Conservation (phyloP, 2,113 vertebrate genomes). For the Vulpes vulpes region DNA sequence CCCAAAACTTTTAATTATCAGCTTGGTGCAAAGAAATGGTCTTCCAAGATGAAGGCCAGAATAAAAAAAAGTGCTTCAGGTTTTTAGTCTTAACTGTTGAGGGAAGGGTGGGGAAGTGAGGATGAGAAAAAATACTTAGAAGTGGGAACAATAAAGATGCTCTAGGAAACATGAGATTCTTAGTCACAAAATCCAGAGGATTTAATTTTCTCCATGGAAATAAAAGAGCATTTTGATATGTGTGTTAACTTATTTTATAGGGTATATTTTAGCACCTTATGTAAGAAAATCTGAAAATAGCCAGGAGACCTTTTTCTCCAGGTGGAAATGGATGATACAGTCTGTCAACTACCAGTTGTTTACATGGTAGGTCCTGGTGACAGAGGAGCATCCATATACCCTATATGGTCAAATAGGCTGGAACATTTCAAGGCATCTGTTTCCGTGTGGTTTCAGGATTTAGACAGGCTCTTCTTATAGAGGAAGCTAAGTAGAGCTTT, state of each 20-base stretch:
- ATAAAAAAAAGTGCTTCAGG: constrained; percentile 14
- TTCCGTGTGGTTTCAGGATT: neutral
- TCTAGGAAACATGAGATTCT: constrained; percentile 27
- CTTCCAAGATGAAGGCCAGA: constrained; percentile 24
- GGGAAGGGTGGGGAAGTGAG: neutral
- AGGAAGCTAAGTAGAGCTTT: neutral
- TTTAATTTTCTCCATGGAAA: constrained; percentile 55
- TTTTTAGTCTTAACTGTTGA: neutral
- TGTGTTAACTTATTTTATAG: constrained; percentile 50
- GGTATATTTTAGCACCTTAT: neutral
- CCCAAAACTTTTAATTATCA: constrained; percentile 61
- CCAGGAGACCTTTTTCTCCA: neutral
- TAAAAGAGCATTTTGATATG: constrained; percentile 35
- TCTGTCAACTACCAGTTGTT: constrained; percentile 35
- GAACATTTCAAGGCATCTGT: neutral
- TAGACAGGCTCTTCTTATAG: neutral
- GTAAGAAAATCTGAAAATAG: neutral
- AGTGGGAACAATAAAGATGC: constrained; percentile 3
- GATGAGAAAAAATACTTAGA: neutral
- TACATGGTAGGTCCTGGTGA: neutral
- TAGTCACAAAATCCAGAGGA: constrained; percentile 31
- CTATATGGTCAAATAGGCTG: neutral
- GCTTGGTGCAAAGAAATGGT: constrained; percentile 48
- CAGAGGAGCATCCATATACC: neutral
- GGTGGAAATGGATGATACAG: neutral